Conservation (phyloP, 2,113 vertebrate genomes). For the Ageneiosus marmoratus region DNA sequence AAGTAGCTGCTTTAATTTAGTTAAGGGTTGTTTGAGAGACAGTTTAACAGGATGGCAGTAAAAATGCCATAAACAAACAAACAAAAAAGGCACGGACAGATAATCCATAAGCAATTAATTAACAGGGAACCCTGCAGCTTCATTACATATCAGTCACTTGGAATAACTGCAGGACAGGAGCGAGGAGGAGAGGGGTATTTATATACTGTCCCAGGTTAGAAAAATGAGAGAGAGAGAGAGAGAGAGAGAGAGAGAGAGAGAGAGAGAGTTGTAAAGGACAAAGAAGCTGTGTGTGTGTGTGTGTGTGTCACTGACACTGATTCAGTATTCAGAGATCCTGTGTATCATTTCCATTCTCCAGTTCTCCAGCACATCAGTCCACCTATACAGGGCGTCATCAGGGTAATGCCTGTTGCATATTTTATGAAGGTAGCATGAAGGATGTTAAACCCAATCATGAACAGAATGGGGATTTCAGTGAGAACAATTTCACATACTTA, state of each 20-base stretch:
- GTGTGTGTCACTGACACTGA: slow-evolving; percentile 47
- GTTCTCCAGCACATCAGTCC: slow-evolving; percentile 64
- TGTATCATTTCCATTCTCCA: slow-evolving; percentile 59
- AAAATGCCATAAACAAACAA: slow-evolving; percentile 70
- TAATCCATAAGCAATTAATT: slow-evolving; percentile 77
- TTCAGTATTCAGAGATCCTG: slow-evolving; percentile 55
- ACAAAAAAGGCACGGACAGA: slow-evolving; percentile 67
- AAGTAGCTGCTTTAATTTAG: slow-evolving; percentile 63
- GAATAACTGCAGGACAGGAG: slow-evolving; percentile 64
- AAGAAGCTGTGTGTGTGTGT: slow-evolving; percentile 25
- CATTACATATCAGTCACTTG: slow-evolving; percentile 57
- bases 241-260: neutral
- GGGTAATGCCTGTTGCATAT: slow-evolving; percentile 65
- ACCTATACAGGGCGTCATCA: slow-evolving; percentile 62
- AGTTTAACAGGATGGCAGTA: slow-evolving; percentile 60
- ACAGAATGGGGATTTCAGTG: slow-evolving; percentile 58
- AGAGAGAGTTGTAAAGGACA: neutral
- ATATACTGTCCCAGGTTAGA: slow-evolving; percentile 50
- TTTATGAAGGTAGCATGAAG: slow-evolving; percentile 60
- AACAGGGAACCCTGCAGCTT: slow-evolving; percentile 54
- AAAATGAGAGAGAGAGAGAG: slow-evolving; percentile 13
- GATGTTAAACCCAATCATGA: slow-evolving; percentile 63
- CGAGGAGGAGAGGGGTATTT: slow-evolving; percentile 49
- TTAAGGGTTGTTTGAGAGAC: slow-evolving; percentile 65
- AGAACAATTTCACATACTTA: slow-evolving; percentile 41